phyloP scores from a whole-genome alignment of 2,113 vertebrate species.

The Neoarius graeffei region DNA sequence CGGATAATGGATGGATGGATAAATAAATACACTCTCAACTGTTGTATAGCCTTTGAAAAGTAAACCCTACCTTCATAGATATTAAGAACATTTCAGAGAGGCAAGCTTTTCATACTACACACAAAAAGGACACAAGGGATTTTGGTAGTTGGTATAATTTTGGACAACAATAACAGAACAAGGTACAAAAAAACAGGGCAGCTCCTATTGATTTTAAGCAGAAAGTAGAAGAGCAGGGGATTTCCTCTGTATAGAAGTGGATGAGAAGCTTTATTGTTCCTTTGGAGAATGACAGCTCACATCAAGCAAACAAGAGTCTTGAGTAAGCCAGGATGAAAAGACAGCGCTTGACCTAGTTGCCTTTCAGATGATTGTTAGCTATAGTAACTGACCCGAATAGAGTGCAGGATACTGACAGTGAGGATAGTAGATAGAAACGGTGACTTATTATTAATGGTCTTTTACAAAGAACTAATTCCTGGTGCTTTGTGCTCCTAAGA shows the following conservation, averaged over 20 bases:
- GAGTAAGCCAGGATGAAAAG: constrained; percentile 70
- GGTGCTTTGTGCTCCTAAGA: not conserved
- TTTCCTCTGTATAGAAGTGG: constrained; percentile 36
- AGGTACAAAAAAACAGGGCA: constrained; percentile 17
- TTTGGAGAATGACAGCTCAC: constrained; percentile 53
- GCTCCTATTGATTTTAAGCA: constrained; percentile 36
- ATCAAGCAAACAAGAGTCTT: constrained; percentile 56
- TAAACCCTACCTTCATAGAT: not conserved
- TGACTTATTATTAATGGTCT: constrained; percentile 56
- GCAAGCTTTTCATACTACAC: not conserved
- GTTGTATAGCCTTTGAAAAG: not conserved
- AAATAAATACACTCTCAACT: not conserved
- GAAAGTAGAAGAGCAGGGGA: constrained; percentile 17
- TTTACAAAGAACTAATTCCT: not conserved
- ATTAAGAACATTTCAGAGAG: not conserved
- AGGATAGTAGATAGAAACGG: constrained; percentile 63
- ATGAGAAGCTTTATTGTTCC: constrained; percentile 32
- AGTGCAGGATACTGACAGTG: constrained; percentile 46
- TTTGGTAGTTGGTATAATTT: constrained; percentile 12
- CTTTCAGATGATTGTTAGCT: constrained; percentile 41
- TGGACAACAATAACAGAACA: constrained; percentile 23
- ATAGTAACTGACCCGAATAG: not conserved
- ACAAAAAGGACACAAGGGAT: not conserved
- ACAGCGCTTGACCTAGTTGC: constrained; percentile 74
- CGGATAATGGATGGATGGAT: too few species aligned